Conservation (phyloP, 53 echinoderm and acorn worm species). For the Actinopyga echinites region DNA sequence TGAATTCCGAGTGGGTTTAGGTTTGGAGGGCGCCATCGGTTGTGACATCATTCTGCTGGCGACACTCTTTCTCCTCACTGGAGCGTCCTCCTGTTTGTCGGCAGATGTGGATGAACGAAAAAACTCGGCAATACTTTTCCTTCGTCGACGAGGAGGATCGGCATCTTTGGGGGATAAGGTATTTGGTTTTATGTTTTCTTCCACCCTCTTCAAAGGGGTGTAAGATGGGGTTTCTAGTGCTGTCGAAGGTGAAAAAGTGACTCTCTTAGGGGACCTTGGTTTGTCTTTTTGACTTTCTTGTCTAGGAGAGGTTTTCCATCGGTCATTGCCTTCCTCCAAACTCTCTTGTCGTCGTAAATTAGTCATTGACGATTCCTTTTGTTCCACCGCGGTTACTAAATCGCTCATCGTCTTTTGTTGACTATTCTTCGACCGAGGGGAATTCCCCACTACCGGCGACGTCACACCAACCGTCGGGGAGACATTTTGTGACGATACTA, state of each 20-base stretch:
- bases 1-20: slow-evolving; percentile 49
- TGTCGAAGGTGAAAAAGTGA: slow-evolving; percentile 10
- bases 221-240: neutral
- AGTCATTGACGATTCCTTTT: slow-evolving; percentile 2
- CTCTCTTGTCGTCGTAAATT: neutral
- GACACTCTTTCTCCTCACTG: slow-evolving; percentile 69
- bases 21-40: slow-evolving; percentile 28
- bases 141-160: slow-evolving; percentile 46
- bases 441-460: neutral
- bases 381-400: neutral
- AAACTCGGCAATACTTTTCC: slow-evolving; percentile 76
- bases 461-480: slow-evolving; percentile 11
- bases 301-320: neutral
- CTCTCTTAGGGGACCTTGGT: slow-evolving; percentile 1
- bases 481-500: neutral
- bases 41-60: slow-evolving; percentile 58
- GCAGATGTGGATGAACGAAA: slow-evolving; percentile 49
- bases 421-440: neutral
- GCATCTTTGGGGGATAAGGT: slow-evolving; percentile 5
- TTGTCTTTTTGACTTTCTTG: neutral
- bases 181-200: neutral
- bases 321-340: neutral
- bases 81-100: slow-evolving; percentile 28
- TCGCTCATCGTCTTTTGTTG: slow-evolving; percentile 14
- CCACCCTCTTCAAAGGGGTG: neutral